Base-by-base conservation (phyloP, 1,140 invertebrate species). In the Drosophila ambigua region DNA sequence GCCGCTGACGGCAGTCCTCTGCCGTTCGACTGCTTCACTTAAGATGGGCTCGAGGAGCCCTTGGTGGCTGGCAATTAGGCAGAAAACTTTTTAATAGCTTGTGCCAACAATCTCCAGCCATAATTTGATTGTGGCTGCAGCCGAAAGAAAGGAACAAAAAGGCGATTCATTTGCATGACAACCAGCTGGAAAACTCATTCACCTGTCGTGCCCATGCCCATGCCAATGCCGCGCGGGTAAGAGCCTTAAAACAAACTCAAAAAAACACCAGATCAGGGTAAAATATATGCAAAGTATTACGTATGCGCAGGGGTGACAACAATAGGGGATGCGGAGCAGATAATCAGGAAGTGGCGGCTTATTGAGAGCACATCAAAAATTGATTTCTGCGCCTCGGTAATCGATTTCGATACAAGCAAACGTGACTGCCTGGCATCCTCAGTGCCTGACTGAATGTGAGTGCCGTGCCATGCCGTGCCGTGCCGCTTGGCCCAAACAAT, bases 351-450 rank as follows among this genome's bases (percentile, higher is more conserved):
- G 79, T 79, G 72, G 75, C 78, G 63, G 75, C 78, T 81, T 79
- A 81, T 81, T 78, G 76, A 72, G 83, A 87, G 83, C 66, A 75
- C 84, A 87, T 77, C 83, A 88, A 79, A 79, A 87, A 87, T 87
- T 87, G 83, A 87, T 87, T 87, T 87, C 83, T 67, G 69, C 46
- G 68, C 61, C 13, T 11, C 23, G 68, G 66, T 68, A 71, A 64
- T 62, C 61, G 73, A 85, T 82, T 76, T 88, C 61, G 83, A 78
- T 88, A 77, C 66, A 72, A 76, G 79, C 61, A 60, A 63, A 73
- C 77, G 65, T 81, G 82, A 72, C 79, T 69, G 11, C 11, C 35
- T 9, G 31, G 31, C 31, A 39, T 65, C 39, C 24, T 44, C 54
- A 24, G 49, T 45, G 16, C 9, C 11, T 31, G 31, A 31, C 31